phyloP scores from a whole-genome alignment of 1,140 invertebrate species.

The Brachionus koreanus region DNA sequence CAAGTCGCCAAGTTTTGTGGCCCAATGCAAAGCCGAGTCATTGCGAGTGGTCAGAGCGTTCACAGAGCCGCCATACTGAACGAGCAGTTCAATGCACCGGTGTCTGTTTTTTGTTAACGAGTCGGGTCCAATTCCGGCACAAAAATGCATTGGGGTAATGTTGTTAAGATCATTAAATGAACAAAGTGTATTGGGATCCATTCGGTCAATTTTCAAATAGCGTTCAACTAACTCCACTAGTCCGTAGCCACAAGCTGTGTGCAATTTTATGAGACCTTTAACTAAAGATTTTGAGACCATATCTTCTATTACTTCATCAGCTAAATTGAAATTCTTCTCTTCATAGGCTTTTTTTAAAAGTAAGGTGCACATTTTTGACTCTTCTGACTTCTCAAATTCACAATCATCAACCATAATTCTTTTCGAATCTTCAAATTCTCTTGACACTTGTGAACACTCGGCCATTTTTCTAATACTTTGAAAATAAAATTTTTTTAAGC shows the following conservation, averaged over 20 bases:
- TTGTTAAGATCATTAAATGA: neutral
- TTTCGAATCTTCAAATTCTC: neutral
- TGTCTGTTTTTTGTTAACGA: constrained; percentile 19
- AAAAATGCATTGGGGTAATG: constrained; percentile 31
- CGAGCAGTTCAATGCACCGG: neutral
- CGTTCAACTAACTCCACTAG: constrained; percentile 8
- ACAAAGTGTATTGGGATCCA: neutral
- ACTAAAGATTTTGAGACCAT: constrained; percentile 30
- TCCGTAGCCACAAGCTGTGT: constrained; percentile 27
- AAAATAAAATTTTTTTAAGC: neutral
- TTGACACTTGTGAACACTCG: neutral
- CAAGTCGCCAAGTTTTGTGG: constrained; percentile 16
- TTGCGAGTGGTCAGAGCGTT: neutral
- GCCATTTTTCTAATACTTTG: neutral
- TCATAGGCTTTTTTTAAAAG: constrained; percentile 2
- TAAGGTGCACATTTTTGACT: neutral
- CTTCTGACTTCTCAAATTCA: constrained; percentile 20
- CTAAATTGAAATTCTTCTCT: constrained; percentile 17
- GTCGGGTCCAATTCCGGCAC: constrained; percentile 30
- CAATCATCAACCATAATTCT: neutral
- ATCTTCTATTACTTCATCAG: constrained; percentile 29
- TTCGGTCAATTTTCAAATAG: constrained; percentile 19
- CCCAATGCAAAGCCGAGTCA: constrained; percentile 26
- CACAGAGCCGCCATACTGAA: neutral
- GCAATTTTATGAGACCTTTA: constrained; percentile 19